Conservation (phyloP, 92 coral and sea anemone genomes). For the Meandrina meandrites region DNA sequence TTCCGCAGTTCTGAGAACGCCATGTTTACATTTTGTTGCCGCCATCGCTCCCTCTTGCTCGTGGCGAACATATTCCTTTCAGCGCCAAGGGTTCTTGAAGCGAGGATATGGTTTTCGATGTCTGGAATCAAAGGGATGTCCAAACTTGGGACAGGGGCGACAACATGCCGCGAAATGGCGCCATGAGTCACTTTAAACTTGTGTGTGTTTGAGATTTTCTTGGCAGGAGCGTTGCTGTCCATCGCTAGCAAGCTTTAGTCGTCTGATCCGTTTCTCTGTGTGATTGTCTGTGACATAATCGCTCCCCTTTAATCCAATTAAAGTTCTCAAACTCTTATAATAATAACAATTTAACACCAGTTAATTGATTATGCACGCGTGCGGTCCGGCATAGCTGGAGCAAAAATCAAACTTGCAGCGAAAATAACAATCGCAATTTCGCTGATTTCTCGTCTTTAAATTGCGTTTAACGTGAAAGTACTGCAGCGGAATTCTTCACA, state of each 20-base stretch:
- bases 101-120: conserved; percentile 15
- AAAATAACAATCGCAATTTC: neutral
- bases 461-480: neutral
- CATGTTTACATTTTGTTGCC: conserved; percentile 90
- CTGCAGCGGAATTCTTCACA: neutral
- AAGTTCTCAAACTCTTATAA: conserved; percentile 57
- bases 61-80: conserved; percentile 37
- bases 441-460: neutral
- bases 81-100: neutral
- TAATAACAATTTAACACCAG: conserved; percentile 74
- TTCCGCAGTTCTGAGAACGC: conserved; percentile 91
- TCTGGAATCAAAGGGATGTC: neutral
- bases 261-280: neutral
- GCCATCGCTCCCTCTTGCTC: conserved; percentile 89
- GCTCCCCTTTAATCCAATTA: conserved; percentile 73
- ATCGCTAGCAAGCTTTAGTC: neutral
- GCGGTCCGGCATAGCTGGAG: conserved; percentile 51
- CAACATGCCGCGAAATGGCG: neutral
- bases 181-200: neutral
- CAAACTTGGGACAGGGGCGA: neutral
- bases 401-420: neutral
- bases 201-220: neutral
- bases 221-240: neutral
- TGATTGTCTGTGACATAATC: conserved; percentile 67
- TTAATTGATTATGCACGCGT: conserved; percentile 70